Conservation (phyloP, 2,888 invertebrate genomes). For the Melanostoma scalare region DNA sequence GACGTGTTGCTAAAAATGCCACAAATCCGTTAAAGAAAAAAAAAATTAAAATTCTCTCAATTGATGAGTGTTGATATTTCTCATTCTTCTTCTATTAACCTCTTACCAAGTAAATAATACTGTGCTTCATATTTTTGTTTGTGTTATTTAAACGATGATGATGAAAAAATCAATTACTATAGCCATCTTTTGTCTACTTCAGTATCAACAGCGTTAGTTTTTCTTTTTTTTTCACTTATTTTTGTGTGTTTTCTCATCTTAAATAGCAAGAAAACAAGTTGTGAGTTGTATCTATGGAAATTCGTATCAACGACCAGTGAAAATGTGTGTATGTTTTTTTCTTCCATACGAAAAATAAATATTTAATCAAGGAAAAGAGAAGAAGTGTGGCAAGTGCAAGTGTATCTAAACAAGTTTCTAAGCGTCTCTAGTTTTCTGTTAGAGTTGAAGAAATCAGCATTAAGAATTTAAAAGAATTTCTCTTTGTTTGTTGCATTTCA, state of each 20-base stretch:
- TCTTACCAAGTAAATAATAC: neutral
- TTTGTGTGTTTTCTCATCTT: slow-evolving; percentile 51
- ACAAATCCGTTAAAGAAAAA: slow-evolving; percentile 59
- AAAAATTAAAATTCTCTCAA: slow-evolving; percentile 20
- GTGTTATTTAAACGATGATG: slow-evolving; percentile 3
- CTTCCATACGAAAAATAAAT: slow-evolving; percentile 19
- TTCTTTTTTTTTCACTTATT: slow-evolving; percentile 4
- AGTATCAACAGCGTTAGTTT: slow-evolving; percentile 14
- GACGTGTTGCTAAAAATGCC: slow-evolving; percentile 36
- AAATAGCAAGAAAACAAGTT: slow-evolving; percentile 61
- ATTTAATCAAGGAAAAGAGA: slow-evolving; percentile 39
- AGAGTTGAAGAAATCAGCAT: slow-evolving; percentile 7
- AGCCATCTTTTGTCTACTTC: slow-evolving; percentile 36
- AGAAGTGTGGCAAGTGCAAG: slow-evolving; percentile 69
- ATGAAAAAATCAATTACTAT: slow-evolving; percentile 31
- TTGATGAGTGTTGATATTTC: neutral
- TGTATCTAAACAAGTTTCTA: slow-evolving; percentile 77
- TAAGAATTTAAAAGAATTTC: slow-evolving; percentile 64
- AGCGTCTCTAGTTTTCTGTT: slow-evolving; percentile 57
- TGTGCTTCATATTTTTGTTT: neutral
- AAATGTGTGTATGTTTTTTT: slow-evolving; percentile 45
- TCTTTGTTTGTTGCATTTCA: slow-evolving; percentile 26
- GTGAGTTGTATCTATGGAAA: slow-evolving; percentile 46
- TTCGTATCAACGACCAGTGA: slow-evolving; percentile 14
- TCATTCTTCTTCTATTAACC: neutral